These are phyloP conservation scores for Beris morrisii DNA, from an alignment of 2,888 invertebrate genomes.

Conservation along the genomic window DNA sequence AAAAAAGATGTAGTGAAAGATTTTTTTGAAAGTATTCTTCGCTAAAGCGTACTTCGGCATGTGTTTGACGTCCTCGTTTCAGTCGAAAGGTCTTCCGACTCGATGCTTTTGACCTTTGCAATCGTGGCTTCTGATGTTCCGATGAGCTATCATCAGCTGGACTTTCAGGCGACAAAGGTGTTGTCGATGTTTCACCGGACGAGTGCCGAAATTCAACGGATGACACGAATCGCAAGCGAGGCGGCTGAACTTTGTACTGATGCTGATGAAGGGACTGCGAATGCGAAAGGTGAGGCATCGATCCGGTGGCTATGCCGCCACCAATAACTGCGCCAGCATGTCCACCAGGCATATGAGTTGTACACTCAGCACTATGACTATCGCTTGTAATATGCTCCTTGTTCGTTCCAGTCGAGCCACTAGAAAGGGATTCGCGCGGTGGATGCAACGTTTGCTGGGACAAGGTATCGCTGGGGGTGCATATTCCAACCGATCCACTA, in stretches of 20 bases:
- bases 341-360: slow-evolving; percentile 33
- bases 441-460: slow-evolving; percentile 57
- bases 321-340: slow-evolving; percentile 23
- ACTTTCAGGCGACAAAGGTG: slow-evolving; percentile 74
- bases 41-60: slow-evolving; percentile 63
- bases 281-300: slow-evolving; percentile 57
- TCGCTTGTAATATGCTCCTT: slow-evolving; percentile 54
- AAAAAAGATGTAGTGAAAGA: neutral
- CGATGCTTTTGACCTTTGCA: slow-evolving; percentile 91
- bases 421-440: slow-evolving; percentile 62
- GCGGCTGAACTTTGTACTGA: slow-evolving; percentile 57
- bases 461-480: slow-evolving; percentile 56
- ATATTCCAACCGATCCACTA: slow-evolving; percentile 55
- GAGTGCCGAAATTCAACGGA: slow-evolving; percentile 80
- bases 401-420: slow-evolving; percentile 63
- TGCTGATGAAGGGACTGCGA: slow-evolving; percentile 56
- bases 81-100: slow-evolving; percentile 92
- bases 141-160: slow-evolving; percentile 70
- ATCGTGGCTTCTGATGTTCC: slow-evolving; percentile 63
- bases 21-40: slow-evolving; percentile 1
- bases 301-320: slow-evolving; percentile 43
- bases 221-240: slow-evolving; percentile 78
- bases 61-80: slow-evolving; percentile 73
- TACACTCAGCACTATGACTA: slow-evolving; percentile 52
- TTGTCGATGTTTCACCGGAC: slow-evolving; percentile 76